A percentile compares a stretch with the other conserved stretches of the same genome.
Conservation (phyloP, 2,888 invertebrate genomes). For the Suillia variegata region DNA sequence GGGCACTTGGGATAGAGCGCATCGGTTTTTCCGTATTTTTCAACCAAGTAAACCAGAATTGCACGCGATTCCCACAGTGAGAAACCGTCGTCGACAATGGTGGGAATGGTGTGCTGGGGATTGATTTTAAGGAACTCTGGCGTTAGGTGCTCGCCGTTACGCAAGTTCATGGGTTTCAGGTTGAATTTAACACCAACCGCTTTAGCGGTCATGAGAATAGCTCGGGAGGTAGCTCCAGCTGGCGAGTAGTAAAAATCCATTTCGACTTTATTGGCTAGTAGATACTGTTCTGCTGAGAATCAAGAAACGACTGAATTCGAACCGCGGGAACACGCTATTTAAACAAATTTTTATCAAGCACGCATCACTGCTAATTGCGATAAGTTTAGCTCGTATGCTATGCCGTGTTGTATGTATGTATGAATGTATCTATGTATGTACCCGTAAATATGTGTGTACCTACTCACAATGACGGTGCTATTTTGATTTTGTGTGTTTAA, state of each 20-base stretch:
- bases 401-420: too few relatives aligned
- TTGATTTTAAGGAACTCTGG: slow-evolving; percentile 76
- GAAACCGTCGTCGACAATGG: slow-evolving; percentile 80
- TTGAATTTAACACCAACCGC: slow-evolving; percentile 70
- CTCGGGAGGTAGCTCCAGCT: slow-evolving; percentile 69
- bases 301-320: too few relatives aligned
- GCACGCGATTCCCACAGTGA: slow-evolving; percentile 82
- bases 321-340: too few relatives aligned
- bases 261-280: too few relatives aligned
- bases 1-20: slow-evolving; percentile 76
- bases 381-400: too few relatives aligned
- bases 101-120: slow-evolving; percentile 83
- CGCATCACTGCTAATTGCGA: too few relatives aligned
- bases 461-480: too few relatives aligned
- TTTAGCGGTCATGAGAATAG: slow-evolving; percentile 69
- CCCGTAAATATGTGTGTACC: too few relatives aligned
- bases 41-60: slow-evolving; percentile 77
- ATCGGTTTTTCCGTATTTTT: slow-evolving; percentile 80
- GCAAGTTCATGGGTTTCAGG: slow-evolving; percentile 65
- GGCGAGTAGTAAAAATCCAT: slow-evolving; percentile 70
- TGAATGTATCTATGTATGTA: too few relatives aligned
- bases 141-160: slow-evolving; percentile 68
- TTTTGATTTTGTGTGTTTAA: too few relatives aligned
- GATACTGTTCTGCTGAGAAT: too few relatives aligned
- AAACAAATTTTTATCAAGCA: too few relatives aligned